A percentile compares a stretch with the other conserved stretches of the same genome.
Evolutionary conservation across 2,888 invertebrate genomes (phyloP).

Genomic region (Endotricha flammealis): DNA sequence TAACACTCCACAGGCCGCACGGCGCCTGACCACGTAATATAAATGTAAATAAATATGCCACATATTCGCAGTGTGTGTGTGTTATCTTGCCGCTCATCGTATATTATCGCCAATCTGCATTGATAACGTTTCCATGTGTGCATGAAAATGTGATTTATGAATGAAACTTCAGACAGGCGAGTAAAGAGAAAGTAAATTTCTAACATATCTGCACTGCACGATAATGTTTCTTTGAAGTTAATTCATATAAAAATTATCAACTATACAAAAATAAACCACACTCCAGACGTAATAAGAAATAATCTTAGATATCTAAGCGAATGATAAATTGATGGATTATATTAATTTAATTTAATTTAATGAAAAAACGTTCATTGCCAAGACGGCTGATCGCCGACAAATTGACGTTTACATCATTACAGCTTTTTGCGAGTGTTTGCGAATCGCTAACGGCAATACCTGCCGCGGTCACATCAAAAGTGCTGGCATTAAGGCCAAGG

Average conservation of each 20-base stretch:
- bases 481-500: slow-evolving; percentile 65
- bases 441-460: slow-evolving; percentile 53
- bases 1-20: slow-evolving; percentile 29
- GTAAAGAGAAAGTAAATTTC: too few relatives aligned
- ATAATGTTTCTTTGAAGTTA: too few relatives aligned
- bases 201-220: too few relatives aligned
- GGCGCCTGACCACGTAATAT: slow-evolving; percentile 36
- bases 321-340: too few relatives aligned
- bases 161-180: too few relatives aligned
- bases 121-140: neutral
- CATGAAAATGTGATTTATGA: too few relatives aligned
- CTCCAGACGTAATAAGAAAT: too few relatives aligned
- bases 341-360: slow-evolving; percentile 19
- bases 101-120: slow-evolving; percentile 2
- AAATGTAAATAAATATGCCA: slow-evolving; percentile 8
- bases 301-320: too few relatives aligned
- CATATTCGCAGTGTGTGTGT: slow-evolving; percentile 3
- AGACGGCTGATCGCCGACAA: slow-evolving; percentile 27
- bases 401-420: slow-evolving; percentile 49
- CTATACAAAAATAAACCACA: too few relatives aligned
- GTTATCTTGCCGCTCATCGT: slow-evolving; percentile 5
- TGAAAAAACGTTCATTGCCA: slow-evolving; percentile 29
- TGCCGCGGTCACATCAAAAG: slow-evolving; percentile 52
- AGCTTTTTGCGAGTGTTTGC: slow-evolving; percentile 52
- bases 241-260: too few relatives aligned